phyloP scores from a whole-genome alignment of 1,140 invertebrate species.

The Vanessa atalanta region DNA sequence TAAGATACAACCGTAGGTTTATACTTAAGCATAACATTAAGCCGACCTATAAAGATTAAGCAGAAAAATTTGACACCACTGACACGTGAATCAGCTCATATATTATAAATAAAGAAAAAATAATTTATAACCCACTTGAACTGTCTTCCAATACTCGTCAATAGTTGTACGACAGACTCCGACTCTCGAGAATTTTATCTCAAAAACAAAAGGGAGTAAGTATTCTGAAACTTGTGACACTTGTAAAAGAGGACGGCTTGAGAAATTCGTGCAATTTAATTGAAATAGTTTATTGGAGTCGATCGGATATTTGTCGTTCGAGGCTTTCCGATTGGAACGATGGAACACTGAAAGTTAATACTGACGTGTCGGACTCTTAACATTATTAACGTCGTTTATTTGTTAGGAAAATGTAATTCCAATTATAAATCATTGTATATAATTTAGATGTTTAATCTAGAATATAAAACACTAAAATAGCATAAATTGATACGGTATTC shows the following conservation, averaged over 20 bases:
- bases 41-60: no score
- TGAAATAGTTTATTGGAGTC: constrained; percentile 49
- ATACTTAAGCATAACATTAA: no score
- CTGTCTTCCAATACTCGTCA: no score
- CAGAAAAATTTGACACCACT: no score
- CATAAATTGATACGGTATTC: no score
- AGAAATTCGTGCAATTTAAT: constrained; percentile 49
- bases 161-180: background rate
- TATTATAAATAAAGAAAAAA: no score
- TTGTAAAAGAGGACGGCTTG: constrained; percentile 43
- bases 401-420: background rate
- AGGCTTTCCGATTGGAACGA: constrained; percentile 4
- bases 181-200: background rate
- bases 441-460: no score
- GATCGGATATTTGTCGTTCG: constrained; percentile 25
- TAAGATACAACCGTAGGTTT: no score
- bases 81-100: no score
- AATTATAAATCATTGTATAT: no score
- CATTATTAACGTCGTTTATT: background rate
- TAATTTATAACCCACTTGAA: no score
- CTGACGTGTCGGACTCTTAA: background rate
- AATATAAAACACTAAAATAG: no score
- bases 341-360: background rate
- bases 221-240: constrained; percentile 43
- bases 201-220: constrained; percentile 8